Conservation (phyloP, 2,797 vertebrate species). For the Ispidina lecontei region DNA sequence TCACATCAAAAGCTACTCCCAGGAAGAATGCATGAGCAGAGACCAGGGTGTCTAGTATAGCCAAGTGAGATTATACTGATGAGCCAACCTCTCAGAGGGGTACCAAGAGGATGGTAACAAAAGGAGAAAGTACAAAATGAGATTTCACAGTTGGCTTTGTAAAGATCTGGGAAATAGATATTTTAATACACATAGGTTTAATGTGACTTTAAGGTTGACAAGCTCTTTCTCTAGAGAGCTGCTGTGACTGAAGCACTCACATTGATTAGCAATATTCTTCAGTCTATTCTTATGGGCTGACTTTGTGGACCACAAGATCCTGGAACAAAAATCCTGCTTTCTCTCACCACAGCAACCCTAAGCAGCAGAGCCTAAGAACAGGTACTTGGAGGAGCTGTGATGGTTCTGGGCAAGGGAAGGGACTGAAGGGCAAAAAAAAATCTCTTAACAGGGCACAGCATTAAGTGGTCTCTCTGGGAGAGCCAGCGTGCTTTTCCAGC, state of each 20-base stretch:
- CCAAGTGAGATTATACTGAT: not conserved
- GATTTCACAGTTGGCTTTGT: not conserved
- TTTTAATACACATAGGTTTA: not conserved
- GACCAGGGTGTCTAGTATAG: not conserved
- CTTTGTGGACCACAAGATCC: not conserved
- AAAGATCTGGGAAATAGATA: slow-evolving; percentile 2
- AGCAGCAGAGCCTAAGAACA: not conserved
- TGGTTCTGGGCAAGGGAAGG: not conserved
- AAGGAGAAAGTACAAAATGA: not conserved
- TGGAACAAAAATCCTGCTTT: fast-evolving
- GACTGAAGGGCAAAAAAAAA: not conserved
- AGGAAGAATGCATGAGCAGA: not conserved
- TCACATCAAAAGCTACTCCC: not conserved
- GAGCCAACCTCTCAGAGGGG: not conserved
- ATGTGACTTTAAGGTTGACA: not conserved
- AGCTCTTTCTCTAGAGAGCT: not conserved
- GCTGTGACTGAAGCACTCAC: not conserved
- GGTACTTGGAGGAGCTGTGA: fast-evolving
- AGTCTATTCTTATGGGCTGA: not conserved
- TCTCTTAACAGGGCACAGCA: fast-evolving
- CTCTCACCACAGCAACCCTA: not conserved
- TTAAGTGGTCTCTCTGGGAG: not conserved
- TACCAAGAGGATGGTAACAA: not conserved
- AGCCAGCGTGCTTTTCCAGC: not conserved
- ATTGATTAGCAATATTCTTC: not conserved